Percentiles rank a stretch among this genome's conserved stretches.
phyloP scores from a whole-genome alignment of 2,797 vertebrate genomes.

The Danio tinwini region DNA sequence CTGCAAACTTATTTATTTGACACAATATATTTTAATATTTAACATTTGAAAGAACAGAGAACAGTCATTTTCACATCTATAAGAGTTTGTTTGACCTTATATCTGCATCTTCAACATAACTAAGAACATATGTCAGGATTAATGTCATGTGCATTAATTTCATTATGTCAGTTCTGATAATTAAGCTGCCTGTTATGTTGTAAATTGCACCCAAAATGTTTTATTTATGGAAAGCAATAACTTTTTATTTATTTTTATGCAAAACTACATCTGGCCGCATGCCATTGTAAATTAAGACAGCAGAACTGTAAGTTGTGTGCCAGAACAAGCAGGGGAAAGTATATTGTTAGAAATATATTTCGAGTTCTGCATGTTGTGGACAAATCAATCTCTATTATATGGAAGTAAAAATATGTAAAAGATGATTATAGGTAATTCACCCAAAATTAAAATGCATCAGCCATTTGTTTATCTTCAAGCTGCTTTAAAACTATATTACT shows the following conservation, averaged over 20 bases:
- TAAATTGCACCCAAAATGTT: neutral
- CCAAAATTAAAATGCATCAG: neutral
- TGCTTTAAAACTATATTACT: too few species aligned
- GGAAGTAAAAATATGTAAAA: neutral
- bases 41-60: too few species aligned
- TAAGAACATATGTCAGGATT: slow-evolving; percentile 32
- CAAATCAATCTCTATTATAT: neutral
- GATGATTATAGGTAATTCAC: neutral
- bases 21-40: too few species aligned
- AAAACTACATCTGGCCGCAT: neutral
- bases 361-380: neutral
- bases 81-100: slow-evolving; percentile 1
- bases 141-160: neutral
- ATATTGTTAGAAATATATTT: neutral
- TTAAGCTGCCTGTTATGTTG: neutral
- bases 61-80: neutral
- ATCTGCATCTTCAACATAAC: neutral
- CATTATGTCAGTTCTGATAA: slow-evolving; percentile 13
- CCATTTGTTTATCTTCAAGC: neutral
- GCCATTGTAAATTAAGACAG: slow-evolving; percentile 5
- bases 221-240: slow-evolving; percentile 8
- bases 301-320: neutral
- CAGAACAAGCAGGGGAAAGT: neutral
- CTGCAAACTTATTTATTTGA: neutral
- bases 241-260: slow-evolving; percentile 15